A percentile compares a stretch with the other conserved stretches of the same genome.
Evolutionary conservation across 1,140 invertebrate species (phyloP).

Genomic region (Campoletis sonorensis): DNA sequence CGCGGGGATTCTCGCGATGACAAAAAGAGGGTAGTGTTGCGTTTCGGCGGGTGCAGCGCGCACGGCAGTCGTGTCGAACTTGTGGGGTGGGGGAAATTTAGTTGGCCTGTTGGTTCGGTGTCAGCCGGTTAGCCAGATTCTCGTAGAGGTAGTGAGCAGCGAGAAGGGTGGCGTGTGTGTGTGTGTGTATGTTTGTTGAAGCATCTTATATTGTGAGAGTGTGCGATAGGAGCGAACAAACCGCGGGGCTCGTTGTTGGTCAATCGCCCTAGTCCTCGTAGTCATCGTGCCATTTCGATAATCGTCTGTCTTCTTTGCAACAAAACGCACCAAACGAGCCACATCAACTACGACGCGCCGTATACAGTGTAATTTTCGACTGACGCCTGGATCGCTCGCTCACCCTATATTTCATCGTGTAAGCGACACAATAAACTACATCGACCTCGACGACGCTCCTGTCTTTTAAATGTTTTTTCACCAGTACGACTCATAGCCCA

Average conservation of each 20-base stretch:
- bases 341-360: background rate
- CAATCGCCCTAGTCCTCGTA: conserved; percentile 1
- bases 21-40: too few species aligned
- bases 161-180: too few species aligned
- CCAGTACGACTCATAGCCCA: too few species aligned
- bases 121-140: conserved; percentile 19
- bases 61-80: too few species aligned
- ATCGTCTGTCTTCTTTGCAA: conserved; percentile 8
- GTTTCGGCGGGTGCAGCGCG: too few species aligned
- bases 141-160: background rate
- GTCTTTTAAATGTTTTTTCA: too few species aligned
- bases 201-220: background rate
- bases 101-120: conserved; percentile 14
- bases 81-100: background rate
- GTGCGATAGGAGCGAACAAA: background rate
- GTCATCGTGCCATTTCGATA: conserved; percentile 7
- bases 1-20: too few species aligned
- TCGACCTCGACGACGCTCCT: too few species aligned
- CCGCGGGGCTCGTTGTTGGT: background rate
- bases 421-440: too few species aligned
- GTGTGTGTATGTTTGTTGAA: background rate
- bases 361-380: too few species aligned
- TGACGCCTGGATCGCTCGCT: too few species aligned
- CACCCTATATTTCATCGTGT: too few species aligned
- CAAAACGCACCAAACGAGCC: background rate